Conservation (phyloP, 1,140 invertebrate genomes). For the Diorhabda sublineata region DNA sequence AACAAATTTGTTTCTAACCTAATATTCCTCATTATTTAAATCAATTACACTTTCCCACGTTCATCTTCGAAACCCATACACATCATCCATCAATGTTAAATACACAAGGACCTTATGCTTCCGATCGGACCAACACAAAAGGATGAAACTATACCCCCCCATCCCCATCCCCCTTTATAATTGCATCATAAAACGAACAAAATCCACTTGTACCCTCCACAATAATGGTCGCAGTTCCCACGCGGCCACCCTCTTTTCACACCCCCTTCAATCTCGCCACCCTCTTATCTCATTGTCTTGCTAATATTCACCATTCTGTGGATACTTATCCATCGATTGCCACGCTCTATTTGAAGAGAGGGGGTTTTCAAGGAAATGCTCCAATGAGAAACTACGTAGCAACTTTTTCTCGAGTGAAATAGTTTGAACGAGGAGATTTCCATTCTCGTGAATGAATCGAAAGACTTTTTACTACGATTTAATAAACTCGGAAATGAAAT, state of each 20-base stretch:
- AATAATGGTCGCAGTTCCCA: conserved; percentile 6
- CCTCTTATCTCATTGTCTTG: neutral
- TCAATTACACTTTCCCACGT: neutral
- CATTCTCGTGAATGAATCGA: no score
- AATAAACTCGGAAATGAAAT: no score
- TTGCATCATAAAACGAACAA: conserved; percentile 6
- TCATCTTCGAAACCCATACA: neutral
- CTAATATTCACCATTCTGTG: conserved; percentile 9
- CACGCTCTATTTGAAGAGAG: conserved; percentile 6
- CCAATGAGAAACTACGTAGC: neutral
- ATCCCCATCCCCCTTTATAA: neutral
- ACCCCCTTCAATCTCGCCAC: conserved; percentile 4
- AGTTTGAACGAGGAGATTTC: neutral
- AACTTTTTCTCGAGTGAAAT: neutral
- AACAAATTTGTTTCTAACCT: no score
- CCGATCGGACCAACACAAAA: conserved; percentile 7
- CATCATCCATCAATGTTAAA: conserved; percentile 13
- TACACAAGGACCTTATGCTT: conserved; percentile 14
- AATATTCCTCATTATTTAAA: no score
- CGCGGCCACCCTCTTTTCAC: conserved; percentile 11
- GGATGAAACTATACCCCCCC: neutral
- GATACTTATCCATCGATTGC: conserved; percentile 4
- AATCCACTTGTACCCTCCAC: conserved; percentile 10
- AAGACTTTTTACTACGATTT: no score
- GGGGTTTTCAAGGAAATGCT: neutral